phyloP scores from a whole-genome alignment of 2,113 vertebrate species.

The Pseudopodoces humilis region DNA sequence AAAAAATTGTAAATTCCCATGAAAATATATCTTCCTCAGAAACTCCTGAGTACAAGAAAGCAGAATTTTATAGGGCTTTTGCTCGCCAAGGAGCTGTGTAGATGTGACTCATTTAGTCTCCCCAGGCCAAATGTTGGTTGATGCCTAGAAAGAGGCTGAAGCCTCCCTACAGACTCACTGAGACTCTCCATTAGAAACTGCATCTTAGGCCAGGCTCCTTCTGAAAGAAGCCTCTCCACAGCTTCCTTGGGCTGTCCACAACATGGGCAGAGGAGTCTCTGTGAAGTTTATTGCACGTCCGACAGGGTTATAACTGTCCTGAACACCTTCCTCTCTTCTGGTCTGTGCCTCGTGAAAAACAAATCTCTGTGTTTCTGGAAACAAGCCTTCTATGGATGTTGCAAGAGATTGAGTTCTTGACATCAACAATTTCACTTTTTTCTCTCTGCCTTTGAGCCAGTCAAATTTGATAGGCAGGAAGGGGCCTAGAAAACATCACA shows the following conservation, averaged over 20 bases:
- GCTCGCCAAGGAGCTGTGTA: background rate
- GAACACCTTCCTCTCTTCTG: background rate
- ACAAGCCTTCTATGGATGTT: background rate
- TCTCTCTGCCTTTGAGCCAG: background rate
- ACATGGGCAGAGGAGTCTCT: background rate
- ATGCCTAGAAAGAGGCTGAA: constrained; percentile 48
- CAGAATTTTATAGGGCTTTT: constrained; percentile 27
- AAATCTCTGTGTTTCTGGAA: background rate
- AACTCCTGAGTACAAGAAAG: constrained; percentile 3
- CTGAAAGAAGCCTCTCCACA: background rate
- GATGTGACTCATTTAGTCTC: constrained; percentile 54
- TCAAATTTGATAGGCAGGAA: background rate
- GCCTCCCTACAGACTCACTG: background rate
- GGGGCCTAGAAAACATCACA: background rate
- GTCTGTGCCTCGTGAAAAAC: background rate
- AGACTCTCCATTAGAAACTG: background rate
- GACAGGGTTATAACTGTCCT: background rate
- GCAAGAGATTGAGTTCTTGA: background rate
- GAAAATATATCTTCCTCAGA: constrained; percentile 55
- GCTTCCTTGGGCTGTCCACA: background rate
- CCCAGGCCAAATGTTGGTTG: constrained; percentile 4
- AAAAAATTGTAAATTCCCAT: constrained; percentile 55
- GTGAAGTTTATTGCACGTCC: background rate
- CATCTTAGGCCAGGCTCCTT: background rate
- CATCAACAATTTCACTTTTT: background rate